These are phyloP conservation scores for Cuniculus paca DNA, from an alignment of 2,797 vertebrate genomes.

Conservation along the genomic window DNA sequence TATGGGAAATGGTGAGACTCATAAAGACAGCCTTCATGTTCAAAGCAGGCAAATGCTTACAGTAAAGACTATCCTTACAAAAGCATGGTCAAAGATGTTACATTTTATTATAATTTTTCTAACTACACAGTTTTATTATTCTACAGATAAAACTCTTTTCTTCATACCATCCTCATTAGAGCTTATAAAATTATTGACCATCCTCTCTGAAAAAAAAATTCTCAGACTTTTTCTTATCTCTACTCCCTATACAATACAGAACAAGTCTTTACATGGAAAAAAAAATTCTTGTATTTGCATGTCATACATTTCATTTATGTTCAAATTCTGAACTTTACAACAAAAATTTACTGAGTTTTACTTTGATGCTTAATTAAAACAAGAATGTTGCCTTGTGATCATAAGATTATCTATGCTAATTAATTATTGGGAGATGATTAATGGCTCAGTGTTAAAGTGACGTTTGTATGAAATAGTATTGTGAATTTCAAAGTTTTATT, in stretches of 20 bases:
- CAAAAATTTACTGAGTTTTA: not conserved
- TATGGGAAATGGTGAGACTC: not conserved
- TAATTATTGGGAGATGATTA: constrained; percentile 53
- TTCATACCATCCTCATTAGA: not conserved
- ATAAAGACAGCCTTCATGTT: not conserved
- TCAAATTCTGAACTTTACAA: constrained; percentile 25
- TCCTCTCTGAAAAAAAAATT: not conserved
- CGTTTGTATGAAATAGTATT: constrained; percentile 6
- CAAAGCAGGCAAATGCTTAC: not conserved
- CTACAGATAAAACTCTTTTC: not conserved
- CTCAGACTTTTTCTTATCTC: too few relatives aligned
- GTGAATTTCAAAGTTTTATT: constrained; percentile 36
- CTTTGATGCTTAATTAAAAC: constrained; percentile 36
- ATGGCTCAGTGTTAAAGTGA: constrained; percentile 22
- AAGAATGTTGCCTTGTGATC: not conserved
- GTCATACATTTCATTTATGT: not conserved
- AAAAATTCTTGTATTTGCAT: not conserved
- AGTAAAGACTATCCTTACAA: not conserved
- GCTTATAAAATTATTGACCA: not conserved
- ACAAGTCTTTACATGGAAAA: too few relatives aligned
- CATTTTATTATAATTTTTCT: not conserved
- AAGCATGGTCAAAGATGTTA: not conserved
- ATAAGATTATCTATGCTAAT: not conserved
- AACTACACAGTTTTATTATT: not conserved
- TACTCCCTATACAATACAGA: too few relatives aligned